Evolutionary conservation across 2,797 vertebrate genomes (phyloP).

Genomic region (Remorina albescens): DNA sequence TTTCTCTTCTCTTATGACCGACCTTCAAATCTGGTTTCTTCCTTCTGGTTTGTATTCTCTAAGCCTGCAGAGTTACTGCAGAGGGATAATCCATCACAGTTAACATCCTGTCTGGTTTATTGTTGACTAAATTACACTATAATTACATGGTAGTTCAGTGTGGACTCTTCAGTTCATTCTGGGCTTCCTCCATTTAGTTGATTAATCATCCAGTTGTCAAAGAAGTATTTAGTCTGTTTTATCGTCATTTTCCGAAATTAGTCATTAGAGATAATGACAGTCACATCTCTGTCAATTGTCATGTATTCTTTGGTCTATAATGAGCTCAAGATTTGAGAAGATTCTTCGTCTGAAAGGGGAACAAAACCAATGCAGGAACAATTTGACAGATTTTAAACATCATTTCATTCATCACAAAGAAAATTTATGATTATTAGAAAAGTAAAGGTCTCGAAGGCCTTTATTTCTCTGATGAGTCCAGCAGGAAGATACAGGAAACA

Average conservation of each 20-base stretch:
- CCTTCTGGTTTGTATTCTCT: background rate
- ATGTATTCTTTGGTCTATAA: conserved; percentile 21
- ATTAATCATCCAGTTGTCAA: conserved; percentile 39
- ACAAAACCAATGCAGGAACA: background rate
- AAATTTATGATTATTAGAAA: background rate
- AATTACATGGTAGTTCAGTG: conserved; percentile 25
- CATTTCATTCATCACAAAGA: background rate
- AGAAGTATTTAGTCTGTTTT: conserved; percentile 3
- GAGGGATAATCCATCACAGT: conserved; percentile 31
- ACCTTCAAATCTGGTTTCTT: background rate
- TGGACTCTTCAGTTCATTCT: conserved; percentile 16
- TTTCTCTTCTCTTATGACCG: background rate
- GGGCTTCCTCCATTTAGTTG: conserved; percentile 17
- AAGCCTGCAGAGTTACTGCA: background rate
- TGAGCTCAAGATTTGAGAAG: conserved; percentile 19
- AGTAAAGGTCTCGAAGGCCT: conserved; percentile 1
- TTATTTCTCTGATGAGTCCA: background rate
- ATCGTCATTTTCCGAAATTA: conserved; percentile 20
- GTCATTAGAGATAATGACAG: conserved; percentile 29
- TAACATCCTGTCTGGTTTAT: conserved; percentile 28
- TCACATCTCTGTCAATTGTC: conserved; percentile 6
- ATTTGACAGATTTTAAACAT: background rate
- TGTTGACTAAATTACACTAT: conserved; percentile 38
- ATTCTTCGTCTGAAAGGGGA: background rate
- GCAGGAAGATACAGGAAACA: background rate